A percentile compares a stretch with the other conserved stretches of the same genome.
phyloP scores from a whole-genome alignment of 2,888 invertebrate genomes.

The Caenorhabditis zanzibari region DNA sequence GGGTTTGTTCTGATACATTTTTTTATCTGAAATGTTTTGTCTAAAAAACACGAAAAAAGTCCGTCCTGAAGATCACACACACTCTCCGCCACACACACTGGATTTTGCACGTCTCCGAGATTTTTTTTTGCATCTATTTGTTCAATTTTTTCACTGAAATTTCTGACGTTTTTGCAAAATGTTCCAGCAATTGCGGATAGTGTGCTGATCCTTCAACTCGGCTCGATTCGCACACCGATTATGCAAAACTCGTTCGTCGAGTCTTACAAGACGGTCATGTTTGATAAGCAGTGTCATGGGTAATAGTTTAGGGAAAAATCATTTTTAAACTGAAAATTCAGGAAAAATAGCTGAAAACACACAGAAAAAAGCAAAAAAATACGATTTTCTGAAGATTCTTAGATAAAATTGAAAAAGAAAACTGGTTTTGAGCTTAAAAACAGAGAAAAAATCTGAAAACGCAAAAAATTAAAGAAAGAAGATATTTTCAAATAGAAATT shows the following conservation, averaged over 20 bases:
- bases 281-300: constrained; percentile 80
- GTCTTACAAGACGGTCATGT: constrained; percentile 78
- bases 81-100: constrained; percentile 31
- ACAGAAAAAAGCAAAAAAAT: no score
- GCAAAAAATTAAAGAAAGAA: no score
- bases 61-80: background rate
- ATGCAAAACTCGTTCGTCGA: constrained; percentile 79
- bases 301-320: constrained; percentile 29
- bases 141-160: constrained; percentile 7
- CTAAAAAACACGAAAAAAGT: constrained; percentile 6
- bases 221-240: constrained; percentile 74
- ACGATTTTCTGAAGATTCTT: no score
- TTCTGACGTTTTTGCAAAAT: constrained; percentile 6
- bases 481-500: no score
- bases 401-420: no score
- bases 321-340: background rate
- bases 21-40: background rate
- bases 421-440: no score
- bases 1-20: constrained; percentile 78
- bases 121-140: constrained; percentile 22
- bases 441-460: no score
- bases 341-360: background rate
- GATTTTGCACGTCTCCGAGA: constrained; percentile 40
- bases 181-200: constrained; percentile 77
- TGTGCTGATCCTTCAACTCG: constrained; percentile 80